Evolutionary conservation across 2,797 vertebrate species (phyloP), one percentile per base, ranked within the genome.

Genomic region (Micropoecilia bifurca): DNA sequence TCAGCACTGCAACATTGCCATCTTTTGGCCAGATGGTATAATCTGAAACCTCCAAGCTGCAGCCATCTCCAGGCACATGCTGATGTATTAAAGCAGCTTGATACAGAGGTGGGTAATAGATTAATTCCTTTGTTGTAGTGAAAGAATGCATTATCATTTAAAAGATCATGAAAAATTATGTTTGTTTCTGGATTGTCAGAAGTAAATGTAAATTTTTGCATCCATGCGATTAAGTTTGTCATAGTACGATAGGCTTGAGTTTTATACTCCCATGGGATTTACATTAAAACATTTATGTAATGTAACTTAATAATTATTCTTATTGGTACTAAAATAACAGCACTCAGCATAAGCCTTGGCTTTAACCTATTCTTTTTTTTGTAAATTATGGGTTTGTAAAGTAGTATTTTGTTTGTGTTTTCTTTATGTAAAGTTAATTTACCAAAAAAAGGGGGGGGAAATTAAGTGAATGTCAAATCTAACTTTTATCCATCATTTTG

Each of bases 1-100:
- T 96, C 94, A 94, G 93, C 89, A 96, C 94, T 94, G 95, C 96
- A 96, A 96, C 95, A 96, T 95, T 96, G 96, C 96, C 96, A 96
- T 95, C 96, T 96, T 96, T 96, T 96, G 96, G 96, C 86, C 92
- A 94, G 82, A 87, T 75, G 71, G 90, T 90, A 92, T 86, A 63
- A 61, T 92, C 87, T 79, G 77, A 90, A 84, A 88, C 82, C 77
- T 80, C 77, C 68, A 68, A 73, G 73, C 90, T 79, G 43, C 86
- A 85, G 39, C 78, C 74, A 80, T 83, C 83, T 88, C 78, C 66
- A 87, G 78, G 88, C 72, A 75, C 72, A 80, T 9, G 66, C 36
- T 77, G 78, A 81, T 77, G 73, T 85, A 66, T 78, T 77, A 28
- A 80, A 74, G 82, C 82, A 79, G 88, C 80, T 46, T 86, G 76